phyloP scores from a whole-genome alignment of 2,888 invertebrate species.

The Drosophila affinis region DNA sequence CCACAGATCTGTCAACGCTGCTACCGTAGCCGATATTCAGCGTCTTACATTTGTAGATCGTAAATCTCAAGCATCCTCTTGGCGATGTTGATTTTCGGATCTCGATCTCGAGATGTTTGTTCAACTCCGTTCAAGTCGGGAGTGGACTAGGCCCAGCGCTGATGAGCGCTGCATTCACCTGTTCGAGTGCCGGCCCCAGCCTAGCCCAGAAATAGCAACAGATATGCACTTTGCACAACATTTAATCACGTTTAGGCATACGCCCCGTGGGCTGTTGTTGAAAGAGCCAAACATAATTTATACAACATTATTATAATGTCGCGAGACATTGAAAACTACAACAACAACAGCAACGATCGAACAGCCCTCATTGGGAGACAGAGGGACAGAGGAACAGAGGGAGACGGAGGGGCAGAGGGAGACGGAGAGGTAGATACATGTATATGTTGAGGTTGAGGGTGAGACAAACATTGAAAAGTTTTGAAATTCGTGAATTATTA shows the following conservation, averaged over 20 bases:
- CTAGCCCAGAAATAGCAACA: conserved; percentile 18
- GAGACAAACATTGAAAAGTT: conserved; percentile 64
- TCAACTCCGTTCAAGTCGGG: conserved; percentile 33
- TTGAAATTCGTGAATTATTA: conserved; percentile 78
- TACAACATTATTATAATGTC: conserved; percentile 74
- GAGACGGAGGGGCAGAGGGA: conserved; percentile 3
- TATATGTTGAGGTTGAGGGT: conserved; percentile 47
- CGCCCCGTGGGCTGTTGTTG: conserved; percentile 55
- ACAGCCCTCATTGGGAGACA: conserved; percentile 10
- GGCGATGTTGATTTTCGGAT: conserved; percentile 20
- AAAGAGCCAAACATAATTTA: conserved; percentile 69
- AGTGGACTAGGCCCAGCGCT: not conserved
- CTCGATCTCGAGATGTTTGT: not conserved
- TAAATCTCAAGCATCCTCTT: conserved; percentile 16
- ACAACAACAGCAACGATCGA: not conserved
- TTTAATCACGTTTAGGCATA: conserved; percentile 74
- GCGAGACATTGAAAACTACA: conserved; percentile 70
- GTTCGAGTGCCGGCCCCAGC: conserved; percentile 1
- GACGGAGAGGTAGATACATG: not conserved
- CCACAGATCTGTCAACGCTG: conserved; percentile 40
- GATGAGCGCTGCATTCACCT: conserved; percentile 16
- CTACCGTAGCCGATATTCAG: conserved; percentile 30
- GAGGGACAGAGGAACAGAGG: not conserved
- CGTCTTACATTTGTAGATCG: conserved; percentile 30
- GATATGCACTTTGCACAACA: conserved; percentile 72